Conservation (phyloP, 2,113 vertebrate genomes). For the Eretmodus cyanostictus region DNA sequence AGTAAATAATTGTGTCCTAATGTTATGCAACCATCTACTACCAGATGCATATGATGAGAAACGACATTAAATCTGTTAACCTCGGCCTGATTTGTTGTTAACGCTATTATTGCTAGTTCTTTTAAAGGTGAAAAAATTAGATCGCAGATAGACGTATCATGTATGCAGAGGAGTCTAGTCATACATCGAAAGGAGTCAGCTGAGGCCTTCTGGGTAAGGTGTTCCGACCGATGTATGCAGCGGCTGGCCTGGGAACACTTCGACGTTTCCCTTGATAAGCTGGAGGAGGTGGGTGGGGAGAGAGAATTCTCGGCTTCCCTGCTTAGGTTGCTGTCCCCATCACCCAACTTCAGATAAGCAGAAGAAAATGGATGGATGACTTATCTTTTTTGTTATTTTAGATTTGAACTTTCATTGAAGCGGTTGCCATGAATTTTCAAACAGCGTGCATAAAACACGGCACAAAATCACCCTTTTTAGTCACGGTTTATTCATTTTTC, state of each 20-base stretch:
- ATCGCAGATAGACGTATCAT: neutral
- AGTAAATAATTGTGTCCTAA: neutral
- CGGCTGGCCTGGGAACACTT: neutral
- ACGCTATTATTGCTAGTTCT: neutral
- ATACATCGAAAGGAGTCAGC: neutral
- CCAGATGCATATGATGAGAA: neutral
- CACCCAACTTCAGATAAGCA: neutral
- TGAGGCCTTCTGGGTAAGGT: neutral
- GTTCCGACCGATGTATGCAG: fast-evolving
- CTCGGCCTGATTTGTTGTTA: neutral
- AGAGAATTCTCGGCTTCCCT: neutral
- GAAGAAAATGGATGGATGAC: neutral
- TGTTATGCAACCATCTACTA: fast-evolving
- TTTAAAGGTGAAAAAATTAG: neutral
- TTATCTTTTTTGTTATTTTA: neutral
- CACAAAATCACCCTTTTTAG: neutral
- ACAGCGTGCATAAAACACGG: fast-evolving
- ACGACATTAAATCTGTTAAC: neutral
- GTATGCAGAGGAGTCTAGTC: neutral
- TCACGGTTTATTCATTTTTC: fast-evolving
- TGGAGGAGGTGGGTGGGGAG: neutral
- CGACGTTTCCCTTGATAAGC: neutral
- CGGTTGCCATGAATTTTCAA: neutral
- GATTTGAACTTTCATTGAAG: neutral
- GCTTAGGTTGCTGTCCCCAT: neutral